Evolutionary conservation across 2,888 invertebrate species (phyloP).

Genomic region (Mythimna vitellina): DNA sequence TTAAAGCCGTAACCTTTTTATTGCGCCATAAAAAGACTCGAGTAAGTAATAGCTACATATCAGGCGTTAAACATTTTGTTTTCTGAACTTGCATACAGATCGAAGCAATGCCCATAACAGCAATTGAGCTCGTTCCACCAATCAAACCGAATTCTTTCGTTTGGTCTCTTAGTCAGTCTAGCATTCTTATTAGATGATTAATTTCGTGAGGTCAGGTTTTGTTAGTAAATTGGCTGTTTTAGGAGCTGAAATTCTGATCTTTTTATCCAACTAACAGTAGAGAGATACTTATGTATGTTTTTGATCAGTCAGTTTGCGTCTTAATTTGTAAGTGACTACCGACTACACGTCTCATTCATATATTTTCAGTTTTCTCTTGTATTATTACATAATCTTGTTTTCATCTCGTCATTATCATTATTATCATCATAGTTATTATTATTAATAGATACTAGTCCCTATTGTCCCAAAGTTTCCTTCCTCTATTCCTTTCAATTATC

Average conservation of each 20-base stretch:
- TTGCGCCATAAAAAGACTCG: constrained; percentile 22
- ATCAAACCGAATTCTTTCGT: constrained; percentile 80
- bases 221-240: constrained; percentile 5
- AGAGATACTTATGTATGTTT: not conserved
- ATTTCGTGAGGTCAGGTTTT: constrained; percentile 56
- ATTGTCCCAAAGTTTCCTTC: no score
- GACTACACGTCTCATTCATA: not conserved
- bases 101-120: constrained; percentile 70
- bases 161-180: constrained; percentile 76
- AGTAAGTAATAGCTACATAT: constrained; percentile 23
- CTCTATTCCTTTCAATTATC: no score
- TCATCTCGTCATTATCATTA: no score
- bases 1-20: constrained; percentile 25
- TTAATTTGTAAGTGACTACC: no score
- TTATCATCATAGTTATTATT: no score
- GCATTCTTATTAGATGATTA: constrained; percentile 77
- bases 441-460: no score
- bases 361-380: not conserved
- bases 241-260: not conserved
- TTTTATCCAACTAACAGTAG: not conserved
- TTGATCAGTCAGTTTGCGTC: not conserved
- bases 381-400: no score
- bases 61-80: constrained; percentile 48
- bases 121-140: constrained; percentile 83
- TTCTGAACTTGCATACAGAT: constrained; percentile 63